Conservation (phyloP, 1,140 invertebrate genomes). For the Aphis craccivora region DNA sequence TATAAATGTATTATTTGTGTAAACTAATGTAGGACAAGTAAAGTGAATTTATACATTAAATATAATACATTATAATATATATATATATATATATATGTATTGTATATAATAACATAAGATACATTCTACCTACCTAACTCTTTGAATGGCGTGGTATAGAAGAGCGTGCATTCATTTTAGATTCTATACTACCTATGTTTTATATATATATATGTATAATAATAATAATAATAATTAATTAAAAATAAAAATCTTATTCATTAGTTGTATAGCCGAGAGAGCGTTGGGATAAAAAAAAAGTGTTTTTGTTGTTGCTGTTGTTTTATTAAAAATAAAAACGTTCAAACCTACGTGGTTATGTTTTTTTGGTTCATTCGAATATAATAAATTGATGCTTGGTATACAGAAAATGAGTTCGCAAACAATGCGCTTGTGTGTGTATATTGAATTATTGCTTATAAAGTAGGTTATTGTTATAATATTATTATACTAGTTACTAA, state of each 20-base stretch:
- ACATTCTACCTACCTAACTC: neutral
- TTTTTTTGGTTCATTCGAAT: neutral
- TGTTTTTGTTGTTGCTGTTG: neutral
- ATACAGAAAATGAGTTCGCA: neutral
- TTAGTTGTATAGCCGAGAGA: neutral
- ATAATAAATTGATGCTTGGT: slow-evolving; percentile 11
- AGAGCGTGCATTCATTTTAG: neutral
- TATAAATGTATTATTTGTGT: neutral
- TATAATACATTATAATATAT: neutral
- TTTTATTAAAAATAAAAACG: slow-evolving; percentile 17
- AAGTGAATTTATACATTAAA: neutral
- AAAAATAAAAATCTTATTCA: slow-evolving; percentile 14
- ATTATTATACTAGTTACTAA: neutral
- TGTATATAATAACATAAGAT: neutral
- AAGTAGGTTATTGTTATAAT: neutral
- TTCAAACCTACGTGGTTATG: slow-evolving; percentile 5
- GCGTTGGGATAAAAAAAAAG: neutral
- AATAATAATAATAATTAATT: slow-evolving; percentile 11
- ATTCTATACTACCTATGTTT: neutral
- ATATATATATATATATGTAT: neutral
- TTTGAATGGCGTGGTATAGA: neutral
- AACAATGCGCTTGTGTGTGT: neutral
- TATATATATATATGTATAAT: neutral
- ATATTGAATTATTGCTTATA: neutral
- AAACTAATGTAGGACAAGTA: neutral